Base-by-base conservation (phyloP, 2,888 invertebrate species). In the Orchesella flavescens region DNA sequence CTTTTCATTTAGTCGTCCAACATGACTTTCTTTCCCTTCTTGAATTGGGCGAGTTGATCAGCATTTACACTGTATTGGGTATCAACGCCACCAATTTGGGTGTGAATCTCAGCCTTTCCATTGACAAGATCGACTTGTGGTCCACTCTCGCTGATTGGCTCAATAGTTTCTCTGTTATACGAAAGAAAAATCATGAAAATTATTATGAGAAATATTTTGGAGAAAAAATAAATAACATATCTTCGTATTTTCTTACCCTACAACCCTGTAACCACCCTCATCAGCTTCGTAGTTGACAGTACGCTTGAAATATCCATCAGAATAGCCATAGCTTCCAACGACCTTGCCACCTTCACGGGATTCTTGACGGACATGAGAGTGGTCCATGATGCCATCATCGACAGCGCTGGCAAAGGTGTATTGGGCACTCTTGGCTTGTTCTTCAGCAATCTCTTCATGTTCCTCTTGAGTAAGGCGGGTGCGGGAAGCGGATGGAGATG, bases 261-360 rank as follows among this genome's bases (percentile, higher is more conserved):
- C 89, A 17, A 93, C 91, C 87, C 93, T 90, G 89, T 93, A 93
- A 78, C 93, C 93, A 84, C 92, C 91, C 88, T 93, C 91, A 89
- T 93, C 93, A 87, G 93, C 93, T 76, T 91, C 91, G 88, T 93
- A 93, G 84, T 91, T 90, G 0, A 93, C 92, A 55, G 65, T 77
- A 43, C 66, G 65, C 71, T 76, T 77, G 65, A 69, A 71, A 87
- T 90, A 93, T 0, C 93, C 93, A 89, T 93, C 93, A 85, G 92
- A 92, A 90, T 93, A 93, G 5, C 92, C 91, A 89, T 93, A 93
- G 84, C 90, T 90, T 2, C 93, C 93, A 21, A 78, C 24, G 73
- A 88, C 88, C 86, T 86, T 90, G 4, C 90, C 88, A 5, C 92
- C 92, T 72, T 92, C 90, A 23, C 92, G 88, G 15, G 89, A 89